Percentiles rank a stretch among this genome's conserved stretches.
phyloP scores from a whole-genome alignment of 2,888 invertebrate genomes.

The Nomada fucata region DNA sequence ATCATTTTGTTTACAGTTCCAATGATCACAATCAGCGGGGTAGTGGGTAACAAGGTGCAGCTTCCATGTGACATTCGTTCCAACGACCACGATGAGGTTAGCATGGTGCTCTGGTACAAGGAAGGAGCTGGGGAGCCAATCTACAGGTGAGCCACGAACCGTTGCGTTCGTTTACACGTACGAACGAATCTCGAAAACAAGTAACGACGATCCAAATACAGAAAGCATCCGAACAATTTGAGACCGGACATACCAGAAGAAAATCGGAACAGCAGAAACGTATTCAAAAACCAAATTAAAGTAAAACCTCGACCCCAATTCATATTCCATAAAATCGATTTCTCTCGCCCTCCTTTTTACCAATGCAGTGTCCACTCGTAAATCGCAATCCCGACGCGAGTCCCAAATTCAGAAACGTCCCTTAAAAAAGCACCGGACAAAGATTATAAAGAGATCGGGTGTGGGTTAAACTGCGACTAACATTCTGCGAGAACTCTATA shows the following conservation, averaged over 20 bases:
- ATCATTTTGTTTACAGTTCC: conserved; percentile 87
- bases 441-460: conserved; percentile 45
- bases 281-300: too few species aligned
- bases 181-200: too few species aligned
- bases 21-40: conserved; percentile 92
- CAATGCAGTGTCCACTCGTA: conserved; percentile 21
- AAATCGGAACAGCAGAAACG: too few species aligned
- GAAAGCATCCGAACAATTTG: too few species aligned
- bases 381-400: not conserved
- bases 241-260: too few species aligned
- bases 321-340: not conserved
- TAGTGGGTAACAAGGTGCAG: conserved; percentile 91
- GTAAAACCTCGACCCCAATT: too few species aligned
- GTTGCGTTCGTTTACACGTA: too few species aligned
- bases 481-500: conserved; percentile 57
- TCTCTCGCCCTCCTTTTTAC: not conserved
- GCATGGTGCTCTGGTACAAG: conserved; percentile 96
- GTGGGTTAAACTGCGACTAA: conserved; percentile 5
- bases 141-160: conserved; percentile 88
- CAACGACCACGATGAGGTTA: conserved; percentile 91
- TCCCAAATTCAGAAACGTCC: conserved; percentile 41
- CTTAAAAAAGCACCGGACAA: conserved; percentile 22
- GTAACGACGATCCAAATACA: too few species aligned
- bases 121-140: conserved; percentile 93
- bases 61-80: conserved; percentile 95